Evolutionary conservation across 2,888 invertebrate genomes (phyloP).

Genomic region (Microctonus hyperodae): DNA sequence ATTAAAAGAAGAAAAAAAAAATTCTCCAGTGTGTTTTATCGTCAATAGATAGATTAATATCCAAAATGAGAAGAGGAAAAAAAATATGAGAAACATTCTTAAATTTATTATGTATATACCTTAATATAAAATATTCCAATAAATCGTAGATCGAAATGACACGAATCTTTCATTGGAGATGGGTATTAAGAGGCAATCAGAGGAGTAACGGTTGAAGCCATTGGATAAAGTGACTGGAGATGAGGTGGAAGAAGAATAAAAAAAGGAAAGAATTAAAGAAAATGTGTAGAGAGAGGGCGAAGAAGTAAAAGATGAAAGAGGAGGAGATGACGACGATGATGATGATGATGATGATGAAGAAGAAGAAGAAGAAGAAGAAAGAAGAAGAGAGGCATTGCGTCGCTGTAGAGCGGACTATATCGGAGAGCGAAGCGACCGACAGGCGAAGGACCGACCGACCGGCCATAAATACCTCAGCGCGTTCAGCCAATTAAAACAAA

Average conservation of each 20-base stretch:
- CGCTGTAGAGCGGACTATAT: conserved; percentile 37
- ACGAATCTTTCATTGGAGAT: conserved; percentile 26
- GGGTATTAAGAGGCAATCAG: conserved; percentile 50
- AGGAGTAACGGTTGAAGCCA: conserved; percentile 47
- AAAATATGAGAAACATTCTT: conserved; percentile 24
- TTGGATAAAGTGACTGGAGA: conserved; percentile 24
- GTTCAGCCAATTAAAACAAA: conserved; percentile 64
- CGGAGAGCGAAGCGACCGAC: conserved; percentile 44
- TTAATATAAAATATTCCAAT: conserved; percentile 31
- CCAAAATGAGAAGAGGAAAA: neutral
- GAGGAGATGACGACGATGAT: no score
- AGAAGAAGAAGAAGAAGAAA: conserved; percentile 39
- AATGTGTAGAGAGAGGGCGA: conserved; percentile 41
- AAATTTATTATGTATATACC: conserved; percentile 19
- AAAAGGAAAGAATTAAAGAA: neutral
- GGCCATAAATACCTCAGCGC: conserved; percentile 63
- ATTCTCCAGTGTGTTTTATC: conserved; percentile 27
- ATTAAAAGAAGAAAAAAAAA: conserved; percentile 14
- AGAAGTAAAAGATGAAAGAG: conserved; percentile 36
- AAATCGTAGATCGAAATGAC: conserved; percentile 32
- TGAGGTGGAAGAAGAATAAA: conserved; percentile 24
- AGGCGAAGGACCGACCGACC: conserved; percentile 53
- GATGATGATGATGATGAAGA: conserved; percentile 35
- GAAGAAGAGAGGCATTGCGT: conserved; percentile 32
- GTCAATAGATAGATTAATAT: conserved; percentile 2